Conservation (phyloP, 92 coral and sea anemone genomes). For the Virgularia gustaviana region DNA sequence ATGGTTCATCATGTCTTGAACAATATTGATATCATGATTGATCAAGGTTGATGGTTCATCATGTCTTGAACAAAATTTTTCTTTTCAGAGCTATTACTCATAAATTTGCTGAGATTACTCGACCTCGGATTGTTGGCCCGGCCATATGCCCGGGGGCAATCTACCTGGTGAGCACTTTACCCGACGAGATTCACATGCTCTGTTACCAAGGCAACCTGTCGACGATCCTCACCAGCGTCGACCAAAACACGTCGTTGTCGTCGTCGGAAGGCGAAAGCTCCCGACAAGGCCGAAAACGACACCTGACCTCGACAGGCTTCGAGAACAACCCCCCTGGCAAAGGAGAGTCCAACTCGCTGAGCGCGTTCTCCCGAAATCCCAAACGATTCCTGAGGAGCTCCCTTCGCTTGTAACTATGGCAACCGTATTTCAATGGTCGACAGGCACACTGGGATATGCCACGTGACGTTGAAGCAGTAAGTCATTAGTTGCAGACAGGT, state of each 20-base stretch:
- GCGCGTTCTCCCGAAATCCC: conserved; percentile 21
- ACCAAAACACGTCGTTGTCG: background rate
- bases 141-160: conserved; percentile 92
- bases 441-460: background rate
- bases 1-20: no score
- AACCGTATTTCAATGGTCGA: background rate
- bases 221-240: conserved; percentile 10
- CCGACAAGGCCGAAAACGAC: background rate
- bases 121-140: conserved; percentile 89
- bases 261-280: background rate
- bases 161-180: conserved; percentile 78
- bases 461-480: background rate
- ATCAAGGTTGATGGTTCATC: no score
- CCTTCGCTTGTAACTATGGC: conserved; percentile 9
- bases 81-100: conserved; percentile 76
- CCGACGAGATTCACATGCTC: conserved; percentile 81
- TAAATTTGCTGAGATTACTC: conserved; percentile 84
- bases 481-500: background rate
- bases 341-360: background rate
- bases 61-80: no score
- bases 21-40: no score
- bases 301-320: background rate
- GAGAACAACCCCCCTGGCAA: background rate
- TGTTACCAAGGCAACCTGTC: conserved; percentile 85
- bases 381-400: conserved; percentile 24